Evolutionary conservation across 2,888 invertebrate species (phyloP).

Genomic region (Pardosa pseudoannulata): DNA sequence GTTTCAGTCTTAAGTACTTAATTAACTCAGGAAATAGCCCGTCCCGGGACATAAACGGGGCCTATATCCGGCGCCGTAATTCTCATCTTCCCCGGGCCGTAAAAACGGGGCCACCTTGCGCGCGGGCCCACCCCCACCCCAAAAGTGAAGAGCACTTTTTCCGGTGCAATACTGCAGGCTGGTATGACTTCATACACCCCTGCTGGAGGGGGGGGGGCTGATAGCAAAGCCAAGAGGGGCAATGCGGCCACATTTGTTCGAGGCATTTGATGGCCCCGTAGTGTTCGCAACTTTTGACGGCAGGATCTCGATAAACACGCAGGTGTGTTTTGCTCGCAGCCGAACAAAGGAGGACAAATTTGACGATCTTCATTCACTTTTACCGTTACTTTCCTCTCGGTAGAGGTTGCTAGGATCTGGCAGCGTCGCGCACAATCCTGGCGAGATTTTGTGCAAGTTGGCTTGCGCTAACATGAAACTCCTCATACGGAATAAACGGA

Average conservation of each 20-base stretch:
- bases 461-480: too few species aligned
- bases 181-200: conserved; percentile 8
- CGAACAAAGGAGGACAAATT: conserved; percentile 67
- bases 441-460: too few species aligned
- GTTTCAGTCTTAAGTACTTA: background rate
- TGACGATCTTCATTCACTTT: conserved; percentile 67
- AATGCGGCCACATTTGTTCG: conserved; percentile 7
- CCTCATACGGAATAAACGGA: too few species aligned
- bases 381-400: conserved; percentile 41
- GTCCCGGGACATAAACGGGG: background rate
- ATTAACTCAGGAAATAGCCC: background rate
- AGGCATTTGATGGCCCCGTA: conserved; percentile 4
- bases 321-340: conserved; percentile 39
- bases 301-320: conserved; percentile 35
- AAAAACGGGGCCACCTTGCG: background rate
- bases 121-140: background rate
- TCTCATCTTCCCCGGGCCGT: background rate
- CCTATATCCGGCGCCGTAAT: background rate
- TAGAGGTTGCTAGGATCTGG: background rate
- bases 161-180: conserved; percentile 33
- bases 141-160: background rate
- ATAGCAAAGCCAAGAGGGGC: background rate
- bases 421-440: background rate
- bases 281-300: conserved; percentile 36
- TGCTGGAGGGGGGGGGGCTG: conserved; percentile 25